phyloP scores from a whole-genome alignment of 2,888 invertebrate genomes.

The Brachyptera putata region DNA sequence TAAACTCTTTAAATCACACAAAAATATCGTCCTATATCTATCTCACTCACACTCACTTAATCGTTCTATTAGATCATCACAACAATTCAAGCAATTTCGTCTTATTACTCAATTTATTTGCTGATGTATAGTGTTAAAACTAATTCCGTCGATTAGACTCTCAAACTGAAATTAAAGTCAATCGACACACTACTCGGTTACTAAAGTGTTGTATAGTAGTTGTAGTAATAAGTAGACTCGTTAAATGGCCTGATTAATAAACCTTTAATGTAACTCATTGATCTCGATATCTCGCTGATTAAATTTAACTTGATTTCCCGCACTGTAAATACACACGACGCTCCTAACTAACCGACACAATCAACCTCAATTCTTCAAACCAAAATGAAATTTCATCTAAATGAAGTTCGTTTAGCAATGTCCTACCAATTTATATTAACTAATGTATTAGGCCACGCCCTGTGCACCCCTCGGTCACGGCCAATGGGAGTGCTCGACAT shows the following conservation, averaged over 20 bases:
- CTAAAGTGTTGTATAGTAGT: neutral
- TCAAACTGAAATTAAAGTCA: too few relatives aligned
- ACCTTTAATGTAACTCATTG: neutral
- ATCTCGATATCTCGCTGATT: conserved; percentile 7
- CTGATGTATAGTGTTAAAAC: too few relatives aligned
- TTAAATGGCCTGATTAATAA: conserved; percentile 3
- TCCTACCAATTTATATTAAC: conserved; percentile 30
- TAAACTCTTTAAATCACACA: neutral
- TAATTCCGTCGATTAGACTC: conserved; percentile 5
- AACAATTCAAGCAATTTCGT: too few relatives aligned
- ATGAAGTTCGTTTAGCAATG: conserved; percentile 24
- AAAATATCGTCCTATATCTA: too few relatives aligned
- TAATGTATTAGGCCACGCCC: conserved; percentile 19
- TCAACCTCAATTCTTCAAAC: conserved; percentile 20
- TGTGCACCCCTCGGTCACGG: neutral
- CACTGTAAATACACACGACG: too few relatives aligned
- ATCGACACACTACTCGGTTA: neutral
- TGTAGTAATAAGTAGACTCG: neutral
- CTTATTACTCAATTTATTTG: too few relatives aligned
- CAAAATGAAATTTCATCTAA: conserved; percentile 27
- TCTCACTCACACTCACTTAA: too few relatives aligned
- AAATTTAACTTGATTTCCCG: neutral
- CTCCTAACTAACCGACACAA: conserved; percentile 7
- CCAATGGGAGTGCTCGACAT: too few relatives aligned
- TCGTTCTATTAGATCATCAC: neutral